Evolutionary conservation across 2,888 invertebrate species (phyloP).

Genomic region (Chouioia cunea): DNA sequence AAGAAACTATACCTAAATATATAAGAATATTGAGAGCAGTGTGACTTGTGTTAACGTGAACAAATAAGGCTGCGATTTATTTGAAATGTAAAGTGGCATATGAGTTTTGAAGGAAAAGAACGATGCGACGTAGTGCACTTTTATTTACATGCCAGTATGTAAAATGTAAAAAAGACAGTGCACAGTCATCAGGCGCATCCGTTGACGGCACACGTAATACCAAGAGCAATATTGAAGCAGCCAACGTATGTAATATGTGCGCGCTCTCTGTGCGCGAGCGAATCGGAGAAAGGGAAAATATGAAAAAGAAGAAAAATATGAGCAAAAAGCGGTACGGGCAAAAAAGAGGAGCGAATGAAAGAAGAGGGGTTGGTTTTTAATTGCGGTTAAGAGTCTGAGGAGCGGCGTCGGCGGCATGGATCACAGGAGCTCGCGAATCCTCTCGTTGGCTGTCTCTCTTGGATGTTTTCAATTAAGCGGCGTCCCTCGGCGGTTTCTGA

Average conservation of each 20-base stretch:
- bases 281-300: background rate
- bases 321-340: constrained; percentile 3
- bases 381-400: constrained; percentile 37
- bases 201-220: no score
- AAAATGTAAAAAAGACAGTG: background rate
- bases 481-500: constrained; percentile 62
- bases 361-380: constrained; percentile 38
- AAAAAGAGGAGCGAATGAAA: background rate
- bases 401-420: constrained; percentile 54
- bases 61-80: no score
- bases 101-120: constrained; percentile 24
- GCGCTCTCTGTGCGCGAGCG: background rate
- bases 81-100: constrained; percentile 33
- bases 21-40: no score
- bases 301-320: constrained; percentile 9
- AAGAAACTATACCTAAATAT: no score
- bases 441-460: constrained; percentile 17
- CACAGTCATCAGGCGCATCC: no score
- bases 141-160: background rate
- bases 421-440: constrained; percentile 55
- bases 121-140: background rate
- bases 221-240: background rate
- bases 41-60: no score
- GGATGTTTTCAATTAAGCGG: constrained; percentile 65
- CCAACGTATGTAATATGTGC: background rate